Conservation (phyloP, 2,888 invertebrate species). For the Copidosoma aretas region DNA sequence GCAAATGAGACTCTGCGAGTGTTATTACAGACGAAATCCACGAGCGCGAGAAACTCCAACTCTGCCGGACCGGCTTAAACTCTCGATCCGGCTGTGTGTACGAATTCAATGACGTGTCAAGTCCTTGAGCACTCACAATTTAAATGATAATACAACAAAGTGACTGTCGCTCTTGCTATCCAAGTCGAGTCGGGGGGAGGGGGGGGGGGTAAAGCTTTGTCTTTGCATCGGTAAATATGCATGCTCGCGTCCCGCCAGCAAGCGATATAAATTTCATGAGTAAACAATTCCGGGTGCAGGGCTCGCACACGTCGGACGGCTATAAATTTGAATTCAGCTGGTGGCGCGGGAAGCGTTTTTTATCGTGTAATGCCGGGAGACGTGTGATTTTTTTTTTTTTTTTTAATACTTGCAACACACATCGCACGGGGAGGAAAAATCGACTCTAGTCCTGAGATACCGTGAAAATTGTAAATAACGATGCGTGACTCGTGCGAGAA, state of each 20-base stretch:
- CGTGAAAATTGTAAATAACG: too few relatives aligned
- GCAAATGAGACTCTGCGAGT: slow-evolving; percentile 44
- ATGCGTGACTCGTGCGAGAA: too few relatives aligned
- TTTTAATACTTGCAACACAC: too few relatives aligned
- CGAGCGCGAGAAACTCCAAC: neutral
- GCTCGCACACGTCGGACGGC: neutral
- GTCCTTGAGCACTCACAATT: slow-evolving; percentile 27
- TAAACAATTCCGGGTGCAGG: neutral
- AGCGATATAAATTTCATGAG: neutral
- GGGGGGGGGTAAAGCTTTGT: slow-evolving; percentile 15
- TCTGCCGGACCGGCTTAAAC: slow-evolving; percentile 2
- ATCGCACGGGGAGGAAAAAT: too few relatives aligned
- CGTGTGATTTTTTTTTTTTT: too few relatives aligned
- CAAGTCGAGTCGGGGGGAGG: neutral
- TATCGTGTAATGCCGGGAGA: too few relatives aligned
- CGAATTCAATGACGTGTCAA: slow-evolving; percentile 17
- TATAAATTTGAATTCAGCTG: neutral
- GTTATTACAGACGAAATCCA: slow-evolving; percentile 38
- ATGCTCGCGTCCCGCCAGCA: neutral
- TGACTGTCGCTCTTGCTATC: slow-evolving; percentile 17
- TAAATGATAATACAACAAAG: slow-evolving; percentile 38
- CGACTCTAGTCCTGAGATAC: too few relatives aligned
- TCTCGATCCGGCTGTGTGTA: slow-evolving; percentile 1
- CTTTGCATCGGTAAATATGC: slow-evolving; percentile 33
- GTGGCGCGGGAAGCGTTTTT: too few relatives aligned